phyloP scores from a whole-genome alignment of 2,113 vertebrate species.

The Hydrolagus affinis region DNA sequence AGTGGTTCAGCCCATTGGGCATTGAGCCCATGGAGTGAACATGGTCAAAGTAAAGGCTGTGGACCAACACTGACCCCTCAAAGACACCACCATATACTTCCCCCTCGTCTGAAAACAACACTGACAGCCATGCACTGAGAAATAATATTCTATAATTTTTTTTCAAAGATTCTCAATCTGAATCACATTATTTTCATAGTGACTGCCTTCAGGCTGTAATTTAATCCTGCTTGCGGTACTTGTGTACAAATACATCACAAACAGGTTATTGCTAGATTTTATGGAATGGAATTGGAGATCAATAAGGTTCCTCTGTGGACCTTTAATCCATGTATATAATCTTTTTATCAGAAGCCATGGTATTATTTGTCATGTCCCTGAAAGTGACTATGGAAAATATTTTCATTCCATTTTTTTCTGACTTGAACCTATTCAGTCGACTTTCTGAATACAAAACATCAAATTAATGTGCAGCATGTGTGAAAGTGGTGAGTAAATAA shows the following conservation, averaged over 20 bases:
- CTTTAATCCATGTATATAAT: background rate
- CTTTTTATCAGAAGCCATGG: background rate
- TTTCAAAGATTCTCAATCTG: background rate
- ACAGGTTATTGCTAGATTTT: background rate
- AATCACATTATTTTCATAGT: background rate
- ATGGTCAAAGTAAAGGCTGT: too few species aligned
- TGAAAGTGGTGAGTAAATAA: too few species aligned
- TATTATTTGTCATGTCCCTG: background rate
- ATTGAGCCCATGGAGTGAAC: too few species aligned
- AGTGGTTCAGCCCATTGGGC: too few species aligned
- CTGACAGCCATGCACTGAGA: background rate
- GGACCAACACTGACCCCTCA: too few species aligned
- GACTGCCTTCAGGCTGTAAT: background rate
- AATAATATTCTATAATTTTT: slow-evolving; percentile 4
- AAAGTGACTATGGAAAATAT: background rate
- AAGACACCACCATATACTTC: too few species aligned
- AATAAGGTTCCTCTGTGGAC: background rate
- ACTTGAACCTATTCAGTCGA: background rate
- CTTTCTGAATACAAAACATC: background rate
- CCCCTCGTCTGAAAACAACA: too few species aligned
- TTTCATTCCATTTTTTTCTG: background rate
- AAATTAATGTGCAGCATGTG: too few species aligned
- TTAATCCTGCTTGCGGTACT: background rate
- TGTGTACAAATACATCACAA: background rate
- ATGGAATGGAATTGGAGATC: background rate